Evolutionary conservation across 2,888 invertebrate species (phyloP).

Genomic region (Ashinkailepas kermadecensis): DNA sequence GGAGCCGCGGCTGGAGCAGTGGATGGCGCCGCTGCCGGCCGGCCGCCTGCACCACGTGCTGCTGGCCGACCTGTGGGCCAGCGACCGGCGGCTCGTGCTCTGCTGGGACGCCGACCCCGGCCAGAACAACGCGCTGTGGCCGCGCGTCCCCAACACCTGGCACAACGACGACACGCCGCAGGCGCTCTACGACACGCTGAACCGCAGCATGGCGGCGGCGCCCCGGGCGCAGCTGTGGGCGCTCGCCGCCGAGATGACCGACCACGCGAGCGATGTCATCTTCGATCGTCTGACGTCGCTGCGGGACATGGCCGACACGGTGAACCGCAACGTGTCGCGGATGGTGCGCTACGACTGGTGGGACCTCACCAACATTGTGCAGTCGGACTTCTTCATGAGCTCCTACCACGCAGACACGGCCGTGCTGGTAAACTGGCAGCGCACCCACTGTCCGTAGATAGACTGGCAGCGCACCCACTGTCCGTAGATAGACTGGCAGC

Average conservation of each 20-base stretch:
- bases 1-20: background rate
- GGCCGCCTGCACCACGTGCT: background rate
- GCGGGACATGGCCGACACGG: background rate
- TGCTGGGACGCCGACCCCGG: background rate
- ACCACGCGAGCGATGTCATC: background rate
- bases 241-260: background rate
- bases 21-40: background rate
- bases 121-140: background rate
- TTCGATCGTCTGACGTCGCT: background rate
- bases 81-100: background rate
- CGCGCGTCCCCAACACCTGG: background rate
- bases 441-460: background rate
- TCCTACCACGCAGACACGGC: constrained; percentile 10
- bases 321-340: background rate
- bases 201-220: background rate
- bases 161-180: background rate
- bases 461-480: too few species aligned
- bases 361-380: background rate
- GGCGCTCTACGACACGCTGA: background rate
- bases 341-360: constrained; percentile 11
- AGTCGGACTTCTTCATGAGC: background rate
- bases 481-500: too few species aligned
- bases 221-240: background rate
- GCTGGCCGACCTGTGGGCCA: background rate
- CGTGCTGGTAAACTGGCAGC: background rate